Conservation (phyloP, 2,888 invertebrate species). For the Chloromyia formosa region DNA sequence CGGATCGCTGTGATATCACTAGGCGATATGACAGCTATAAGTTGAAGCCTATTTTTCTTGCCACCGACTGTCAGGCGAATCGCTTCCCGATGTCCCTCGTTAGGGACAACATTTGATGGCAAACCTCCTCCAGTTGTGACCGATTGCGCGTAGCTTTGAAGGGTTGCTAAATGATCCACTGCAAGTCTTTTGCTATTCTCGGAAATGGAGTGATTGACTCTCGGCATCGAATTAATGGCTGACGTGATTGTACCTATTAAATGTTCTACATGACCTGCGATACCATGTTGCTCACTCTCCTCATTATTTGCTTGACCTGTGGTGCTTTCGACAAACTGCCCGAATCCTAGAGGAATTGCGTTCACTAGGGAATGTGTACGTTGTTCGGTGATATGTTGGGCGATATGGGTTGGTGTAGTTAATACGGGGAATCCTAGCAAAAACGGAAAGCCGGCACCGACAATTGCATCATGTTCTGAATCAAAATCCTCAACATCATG, state of each 20-base stretch:
- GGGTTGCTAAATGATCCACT: background rate
- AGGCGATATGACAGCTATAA: constrained; percentile 60
- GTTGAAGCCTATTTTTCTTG: constrained; percentile 53
- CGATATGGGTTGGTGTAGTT: background rate
- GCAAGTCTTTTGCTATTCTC: background rate
- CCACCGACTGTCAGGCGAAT: constrained; percentile 59
- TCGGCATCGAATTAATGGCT: background rate
- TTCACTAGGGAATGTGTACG: constrained; percentile 14
- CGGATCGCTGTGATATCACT: constrained; percentile 59
- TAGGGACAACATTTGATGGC: background rate
- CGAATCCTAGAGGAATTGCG: constrained; percentile 4
- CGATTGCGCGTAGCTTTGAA: background rate
- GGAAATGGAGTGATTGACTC: background rate
- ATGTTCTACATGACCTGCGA: background rate
- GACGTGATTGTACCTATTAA: background rate
- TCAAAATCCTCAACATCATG: constrained; percentile 2
- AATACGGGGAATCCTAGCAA: background rate
- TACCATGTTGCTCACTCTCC: background rate
- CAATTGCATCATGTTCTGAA: background rate
- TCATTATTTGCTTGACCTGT: background rate
- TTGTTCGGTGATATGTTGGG: background rate
- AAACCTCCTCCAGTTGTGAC: background rate
- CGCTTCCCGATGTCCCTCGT: constrained; percentile 54
- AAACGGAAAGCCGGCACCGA: background rate
- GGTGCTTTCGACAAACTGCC: constrained; percentile 10